Conservation (phyloP, 92 coral and sea anemone species). For the Phenganax marumi region DNA sequence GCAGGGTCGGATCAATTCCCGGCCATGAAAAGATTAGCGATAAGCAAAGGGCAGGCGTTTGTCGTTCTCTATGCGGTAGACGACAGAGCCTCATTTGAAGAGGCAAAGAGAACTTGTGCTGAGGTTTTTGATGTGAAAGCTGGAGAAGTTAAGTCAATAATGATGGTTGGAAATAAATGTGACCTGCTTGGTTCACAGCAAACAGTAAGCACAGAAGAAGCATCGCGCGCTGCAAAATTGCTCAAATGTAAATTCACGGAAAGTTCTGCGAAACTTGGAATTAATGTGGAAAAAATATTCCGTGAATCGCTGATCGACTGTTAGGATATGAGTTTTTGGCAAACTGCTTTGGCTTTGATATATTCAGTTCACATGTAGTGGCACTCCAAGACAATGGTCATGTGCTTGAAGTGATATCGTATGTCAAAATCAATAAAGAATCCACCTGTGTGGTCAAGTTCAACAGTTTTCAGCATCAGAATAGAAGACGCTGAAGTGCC, state of each 20-base stretch:
- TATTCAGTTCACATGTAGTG: background rate
- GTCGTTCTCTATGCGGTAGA: conserved; percentile 76
- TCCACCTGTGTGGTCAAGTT: conserved; percentile 77
- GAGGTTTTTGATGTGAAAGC: conserved; percentile 75
- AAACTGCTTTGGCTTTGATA: background rate
- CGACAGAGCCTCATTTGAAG: conserved; percentile 71
- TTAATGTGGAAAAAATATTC: conserved; percentile 39
- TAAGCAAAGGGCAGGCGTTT: conserved; percentile 82
- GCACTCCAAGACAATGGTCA: background rate
- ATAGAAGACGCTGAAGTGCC: too few species aligned
- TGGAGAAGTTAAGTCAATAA: conserved; percentile 64
- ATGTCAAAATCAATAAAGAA: background rate
- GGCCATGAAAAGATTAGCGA: conserved; percentile 89
- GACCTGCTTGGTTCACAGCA: conserved; percentile 61
- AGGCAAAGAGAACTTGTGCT: conserved; percentile 66
- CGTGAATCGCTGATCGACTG: conserved; percentile 33
- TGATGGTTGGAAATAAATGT: conserved; percentile 95
- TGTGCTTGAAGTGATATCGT: background rate
- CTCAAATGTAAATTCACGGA: conserved; percentile 42
- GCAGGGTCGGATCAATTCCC: conserved; percentile 96
- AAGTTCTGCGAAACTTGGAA: conserved; percentile 41
- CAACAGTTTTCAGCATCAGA: conserved; percentile 40
- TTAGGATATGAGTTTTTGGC: conserved; percentile 2
- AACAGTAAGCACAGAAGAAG: conserved; percentile 37
- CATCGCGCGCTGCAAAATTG: conserved; percentile 8